Base-by-base conservation (phyloP, 2,113 vertebrate genomes). In the Periophthalmus modestus region DNA sequence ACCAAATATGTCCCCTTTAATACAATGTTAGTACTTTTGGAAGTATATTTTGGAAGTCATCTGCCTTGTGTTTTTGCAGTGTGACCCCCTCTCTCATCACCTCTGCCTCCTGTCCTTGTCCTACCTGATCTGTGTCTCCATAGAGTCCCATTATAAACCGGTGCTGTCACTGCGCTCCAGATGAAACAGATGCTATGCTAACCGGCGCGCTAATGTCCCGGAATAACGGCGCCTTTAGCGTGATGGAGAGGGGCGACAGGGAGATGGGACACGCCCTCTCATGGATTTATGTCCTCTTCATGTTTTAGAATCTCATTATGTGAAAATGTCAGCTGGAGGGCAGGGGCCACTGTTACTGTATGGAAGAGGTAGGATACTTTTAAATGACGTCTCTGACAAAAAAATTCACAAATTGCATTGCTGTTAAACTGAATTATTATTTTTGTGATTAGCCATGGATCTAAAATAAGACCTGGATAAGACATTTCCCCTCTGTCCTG, bases 181-280 rank as follows among this genome's bases (percentile, higher is more conserved):
- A 21, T 55, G 52, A 55, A 21, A 55, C 52, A 55, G 52, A 55
- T 21, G 52, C 52, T 55, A 55, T 21, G 52, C 52, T 55, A 55
- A 55, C 52, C 48, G 52, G 2, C 52, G 52, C 52, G 19, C 52
- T 55, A 55, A 55, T n/a, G 52, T 55, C 52, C 52, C 52, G 52
- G 52, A n/a, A 54, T 54, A 54, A 54, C 52, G 52, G 52, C 52
- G 52, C 9, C 52, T 55, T 55, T 55, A 55, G 52, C 52, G 52
- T 55, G 52, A 55, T 55, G 52, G 52, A 55, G 15, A 48, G 50
- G 50, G 50, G 50, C 50, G 50, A n/a, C 19, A 19, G 52, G 52
- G 52, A 9, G 19, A 55, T 19, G n/a, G 19, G 52, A 55, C 52
- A 55, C 52, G 52, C 52, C 52, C 52, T 55, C 52, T 55, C 15